phyloP scores from a whole-genome alignment of 2,113 vertebrate species.

The Lonchura striata region DNA sequence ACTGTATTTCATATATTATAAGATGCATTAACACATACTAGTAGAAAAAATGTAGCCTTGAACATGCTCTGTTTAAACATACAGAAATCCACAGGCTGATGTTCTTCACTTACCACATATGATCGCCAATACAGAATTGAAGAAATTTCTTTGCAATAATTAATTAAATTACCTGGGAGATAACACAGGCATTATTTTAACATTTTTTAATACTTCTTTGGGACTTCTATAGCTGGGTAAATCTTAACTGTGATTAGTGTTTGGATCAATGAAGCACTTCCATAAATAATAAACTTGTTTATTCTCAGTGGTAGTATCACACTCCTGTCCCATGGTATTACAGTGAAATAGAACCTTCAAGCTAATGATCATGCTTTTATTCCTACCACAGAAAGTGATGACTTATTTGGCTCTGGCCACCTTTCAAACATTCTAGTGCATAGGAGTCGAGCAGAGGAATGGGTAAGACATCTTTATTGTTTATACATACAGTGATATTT shows the following conservation, averaged over 20 bases:
- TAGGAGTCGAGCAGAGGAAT: not conserved
- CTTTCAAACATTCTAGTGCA: not conserved
- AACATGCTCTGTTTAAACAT: not conserved
- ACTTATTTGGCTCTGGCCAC: not conserved
- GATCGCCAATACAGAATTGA: not conserved
- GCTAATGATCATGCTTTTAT: not conserved
- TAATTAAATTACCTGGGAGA: not conserved
- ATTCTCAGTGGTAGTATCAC: not conserved
- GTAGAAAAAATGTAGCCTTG: not conserved
- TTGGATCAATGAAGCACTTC: not conserved
- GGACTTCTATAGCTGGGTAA: not conserved
- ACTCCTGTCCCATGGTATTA: not conserved
- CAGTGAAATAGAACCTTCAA: not conserved
- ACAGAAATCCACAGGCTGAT: not conserved
- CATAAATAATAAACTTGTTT: not conserved
- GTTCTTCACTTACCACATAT: not conserved
- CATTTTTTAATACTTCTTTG: not conserved
- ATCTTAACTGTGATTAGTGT: not conserved
- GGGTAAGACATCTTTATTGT: not conserved
- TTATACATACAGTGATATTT: not conserved
- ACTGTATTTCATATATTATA: not conserved
- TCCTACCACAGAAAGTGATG: not conserved
- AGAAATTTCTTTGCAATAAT: not conserved
- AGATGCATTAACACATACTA: not conserved
- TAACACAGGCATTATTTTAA: not conserved